These are phyloP conservation scores for Chiloscyllium plagiosum DNA, from an alignment of 2,113 vertebrate genomes.

Conservation along the genomic window DNA sequence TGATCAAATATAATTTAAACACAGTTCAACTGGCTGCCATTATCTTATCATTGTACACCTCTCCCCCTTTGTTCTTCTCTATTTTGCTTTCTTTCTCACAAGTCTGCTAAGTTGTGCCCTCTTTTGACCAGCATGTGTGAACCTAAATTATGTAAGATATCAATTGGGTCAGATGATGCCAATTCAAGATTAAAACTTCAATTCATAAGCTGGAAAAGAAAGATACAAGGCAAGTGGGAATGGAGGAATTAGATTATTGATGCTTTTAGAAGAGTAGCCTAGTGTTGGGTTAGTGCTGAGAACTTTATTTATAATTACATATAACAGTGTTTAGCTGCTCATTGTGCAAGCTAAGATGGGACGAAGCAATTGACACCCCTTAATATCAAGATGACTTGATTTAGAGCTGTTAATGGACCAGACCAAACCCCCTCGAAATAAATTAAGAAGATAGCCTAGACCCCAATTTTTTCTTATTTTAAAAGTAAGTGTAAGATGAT, in stretches of 20 bases:
- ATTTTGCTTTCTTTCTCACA: constrained; percentile 52
- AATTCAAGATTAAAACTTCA: constrained; percentile 40
- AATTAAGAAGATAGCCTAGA: too few relatives aligned
- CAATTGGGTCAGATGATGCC: constrained; percentile 40
- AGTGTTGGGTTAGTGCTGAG: constrained; percentile 9
- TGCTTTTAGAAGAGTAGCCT: neutral
- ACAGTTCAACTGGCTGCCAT: constrained; percentile 53
- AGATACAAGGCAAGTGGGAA: constrained; percentile 37
- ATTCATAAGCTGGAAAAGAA: constrained; percentile 37
- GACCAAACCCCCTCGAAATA: too few relatives aligned
- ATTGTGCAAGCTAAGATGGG: neutral
- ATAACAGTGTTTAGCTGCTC: neutral
- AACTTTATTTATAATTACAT: neutral
- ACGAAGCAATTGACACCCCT: neutral
- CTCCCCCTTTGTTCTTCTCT: constrained; percentile 40
- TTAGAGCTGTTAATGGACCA: neutral
- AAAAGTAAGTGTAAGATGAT: too few relatives aligned
- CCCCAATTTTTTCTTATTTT: too few relatives aligned
- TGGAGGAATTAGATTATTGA: constrained; percentile 36
- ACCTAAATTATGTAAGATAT: constrained; percentile 43
- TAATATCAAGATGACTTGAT: neutral
- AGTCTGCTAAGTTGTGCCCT: constrained; percentile 47
- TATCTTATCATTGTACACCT: constrained; percentile 42
- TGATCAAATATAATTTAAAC: constrained; percentile 54
- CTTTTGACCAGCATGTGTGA: constrained; percentile 47